Conservation (phyloP, 2,888 invertebrate genomes). For the Isoperla grammatica region DNA sequence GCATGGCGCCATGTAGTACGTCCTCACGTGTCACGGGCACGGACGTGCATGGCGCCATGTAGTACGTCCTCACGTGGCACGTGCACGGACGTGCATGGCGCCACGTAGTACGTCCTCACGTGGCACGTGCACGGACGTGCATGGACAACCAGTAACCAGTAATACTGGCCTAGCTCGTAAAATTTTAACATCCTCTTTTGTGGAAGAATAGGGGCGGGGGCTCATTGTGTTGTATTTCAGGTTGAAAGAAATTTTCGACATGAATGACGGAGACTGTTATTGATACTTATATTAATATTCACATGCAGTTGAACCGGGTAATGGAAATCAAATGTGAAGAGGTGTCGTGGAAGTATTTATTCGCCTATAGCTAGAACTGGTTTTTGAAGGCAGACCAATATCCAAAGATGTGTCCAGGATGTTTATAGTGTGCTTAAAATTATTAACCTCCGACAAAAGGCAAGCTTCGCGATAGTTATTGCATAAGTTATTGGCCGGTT, state of each 20-base stretch:
- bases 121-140: no score
- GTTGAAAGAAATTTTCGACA: neutral
- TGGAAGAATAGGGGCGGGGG: no score
- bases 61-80: no score
- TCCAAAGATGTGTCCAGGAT: constrained; percentile 5
- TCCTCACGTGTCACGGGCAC: no score
- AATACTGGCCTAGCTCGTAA: no score
- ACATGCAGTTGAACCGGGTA: neutral
- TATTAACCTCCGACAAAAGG: constrained; percentile 15
- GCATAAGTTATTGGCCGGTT: constrained; percentile 15
- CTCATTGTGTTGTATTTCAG: neutral
- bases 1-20: no score
- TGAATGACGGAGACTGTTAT: neutral
- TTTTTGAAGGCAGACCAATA: neutral
- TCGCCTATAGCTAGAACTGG: constrained; percentile 3
- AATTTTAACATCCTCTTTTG: no score
- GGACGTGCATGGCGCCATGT: no score
- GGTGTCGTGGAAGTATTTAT: constrained; percentile 1
- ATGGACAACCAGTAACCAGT: no score
- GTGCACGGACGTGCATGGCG: no score
- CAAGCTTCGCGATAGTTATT: constrained; percentile 2
- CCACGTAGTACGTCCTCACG: no score
- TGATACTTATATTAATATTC: neutral
- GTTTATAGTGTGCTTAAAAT: constrained; percentile 15
- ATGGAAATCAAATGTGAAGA: constrained; percentile 10